These are phyloP conservation scores for Scatophagus argus DNA, from an alignment of 2,113 vertebrate genomes.

Conservation along the genomic window DNA sequence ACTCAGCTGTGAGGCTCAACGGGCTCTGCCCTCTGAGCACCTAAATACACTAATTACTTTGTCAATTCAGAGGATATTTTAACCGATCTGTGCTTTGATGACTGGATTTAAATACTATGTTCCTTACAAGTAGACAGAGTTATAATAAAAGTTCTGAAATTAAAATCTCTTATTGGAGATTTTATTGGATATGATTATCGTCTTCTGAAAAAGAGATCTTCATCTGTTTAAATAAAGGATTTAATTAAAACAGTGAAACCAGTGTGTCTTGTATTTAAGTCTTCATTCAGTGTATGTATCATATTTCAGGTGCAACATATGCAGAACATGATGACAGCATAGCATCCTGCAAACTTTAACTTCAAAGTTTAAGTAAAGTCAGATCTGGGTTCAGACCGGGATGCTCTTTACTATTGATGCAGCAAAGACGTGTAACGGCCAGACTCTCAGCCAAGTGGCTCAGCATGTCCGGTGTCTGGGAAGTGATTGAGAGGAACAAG, in stretches of 20 bases:
- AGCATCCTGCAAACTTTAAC: neutral
- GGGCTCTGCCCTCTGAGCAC: neutral
- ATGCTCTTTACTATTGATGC: constrained; percentile 10
- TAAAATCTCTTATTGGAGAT: neutral
- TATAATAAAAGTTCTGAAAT: neutral
- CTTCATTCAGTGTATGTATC: neutral
- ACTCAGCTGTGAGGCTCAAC: neutral
- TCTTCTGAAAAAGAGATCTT: neutral
- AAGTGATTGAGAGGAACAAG: constrained; percentile 77
- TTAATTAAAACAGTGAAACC: neutral
- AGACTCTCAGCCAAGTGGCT: constrained; percentile 48
- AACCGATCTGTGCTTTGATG: no score
- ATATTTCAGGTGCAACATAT: neutral
- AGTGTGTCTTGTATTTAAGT: neutral
- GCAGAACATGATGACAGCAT: neutral
- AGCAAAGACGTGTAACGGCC: constrained; percentile 21
- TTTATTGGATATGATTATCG: no score
- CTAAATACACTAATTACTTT: neutral
- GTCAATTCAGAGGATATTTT: no score
- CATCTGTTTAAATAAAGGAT: neutral
- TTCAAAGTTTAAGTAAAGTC: constrained; percentile 19
- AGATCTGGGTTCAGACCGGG: neutral
- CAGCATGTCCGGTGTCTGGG: constrained; percentile 49
- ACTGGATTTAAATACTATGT: neutral
- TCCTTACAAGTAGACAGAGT: neutral